A percentile compares a stretch with the other conserved stretches of the same genome.
Evolutionary conservation across 1,140 invertebrate species (phyloP).

Genomic region (Bombus turneri): DNA sequence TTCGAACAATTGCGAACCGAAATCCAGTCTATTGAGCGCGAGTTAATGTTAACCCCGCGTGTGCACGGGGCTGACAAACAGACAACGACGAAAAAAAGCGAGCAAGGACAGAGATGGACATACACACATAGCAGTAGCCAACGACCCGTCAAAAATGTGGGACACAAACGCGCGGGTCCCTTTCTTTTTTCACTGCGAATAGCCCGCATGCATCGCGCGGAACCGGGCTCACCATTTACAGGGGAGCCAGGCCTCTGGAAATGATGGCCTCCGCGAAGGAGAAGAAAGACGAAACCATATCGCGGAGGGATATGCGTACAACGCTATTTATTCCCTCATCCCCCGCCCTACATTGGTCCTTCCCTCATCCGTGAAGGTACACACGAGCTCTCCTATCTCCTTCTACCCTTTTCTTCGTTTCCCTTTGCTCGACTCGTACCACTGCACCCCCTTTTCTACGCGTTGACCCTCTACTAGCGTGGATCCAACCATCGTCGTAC

Average conservation of each 20-base stretch:
- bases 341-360: not conserved
- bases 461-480: constrained; percentile 3
- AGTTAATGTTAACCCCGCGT: constrained; percentile 16
- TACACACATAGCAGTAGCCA: constrained; percentile 51
- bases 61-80: not conserved
- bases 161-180: constrained; percentile 60
- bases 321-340: constrained; percentile 63
- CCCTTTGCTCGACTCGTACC: not conserved
- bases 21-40: constrained; percentile 26
- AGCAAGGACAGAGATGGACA: constrained; percentile 4
- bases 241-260: constrained; percentile 66
- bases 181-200: constrained; percentile 62
- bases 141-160: constrained; percentile 70
- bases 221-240: constrained; percentile 56
- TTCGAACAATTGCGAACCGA: not conserved
- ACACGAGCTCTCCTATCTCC: not conserved
- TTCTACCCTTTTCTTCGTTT: not conserved
- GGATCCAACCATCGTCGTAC: constrained; percentile 5
- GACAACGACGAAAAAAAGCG: constrained; percentile 23
- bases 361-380: constrained; percentile 38
- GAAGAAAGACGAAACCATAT: constrained; percentile 65
- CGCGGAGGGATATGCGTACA: constrained; percentile 54
- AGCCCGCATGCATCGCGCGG: constrained; percentile 69
- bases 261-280: constrained; percentile 63
- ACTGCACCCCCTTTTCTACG: not conserved